phyloP scores from a whole-genome alignment of 2,888 invertebrate genomes.

The Coremacera marginata region DNA sequence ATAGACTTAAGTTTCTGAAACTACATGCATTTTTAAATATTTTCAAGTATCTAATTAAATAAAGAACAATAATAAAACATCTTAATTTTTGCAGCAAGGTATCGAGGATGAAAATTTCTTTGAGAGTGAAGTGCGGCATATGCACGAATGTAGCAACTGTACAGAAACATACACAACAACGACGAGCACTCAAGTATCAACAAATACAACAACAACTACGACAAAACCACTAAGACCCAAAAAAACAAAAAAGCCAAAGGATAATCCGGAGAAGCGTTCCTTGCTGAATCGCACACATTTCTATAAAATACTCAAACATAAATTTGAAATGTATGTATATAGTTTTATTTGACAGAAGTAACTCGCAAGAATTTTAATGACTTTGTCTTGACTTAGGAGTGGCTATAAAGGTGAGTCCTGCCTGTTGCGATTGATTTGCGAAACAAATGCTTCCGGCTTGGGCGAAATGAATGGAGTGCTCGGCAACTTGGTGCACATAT shows the following conservation, averaged over 20 bases:
- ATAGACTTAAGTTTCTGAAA: no score
- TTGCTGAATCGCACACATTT: conserved; percentile 59
- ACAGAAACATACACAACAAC: conserved; percentile 29
- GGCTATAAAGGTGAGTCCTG: conserved; percentile 74
- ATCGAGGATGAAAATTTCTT: conserved; percentile 51
- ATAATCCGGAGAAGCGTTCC: conserved; percentile 46
- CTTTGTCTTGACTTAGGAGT: conserved; percentile 48
- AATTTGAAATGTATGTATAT: conserved; percentile 56
- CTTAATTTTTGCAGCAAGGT: conserved; percentile 40
- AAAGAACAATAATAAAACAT: no score
- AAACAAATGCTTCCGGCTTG: conserved; percentile 70
- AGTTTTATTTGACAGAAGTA: background rate
- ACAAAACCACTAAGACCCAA: background rate
- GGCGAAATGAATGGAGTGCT: conserved; percentile 73
- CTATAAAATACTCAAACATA: conserved; percentile 61
- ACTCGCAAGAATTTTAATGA: background rate
- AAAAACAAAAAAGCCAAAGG: background rate
- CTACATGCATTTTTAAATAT: no score
- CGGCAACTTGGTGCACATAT: conserved; percentile 76
- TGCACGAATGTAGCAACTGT: conserved; percentile 39
- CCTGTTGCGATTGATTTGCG: conserved; percentile 77
- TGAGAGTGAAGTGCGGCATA: conserved; percentile 26
- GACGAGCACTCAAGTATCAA: conserved; percentile 37
- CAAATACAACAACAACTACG: conserved; percentile 11
- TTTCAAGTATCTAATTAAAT: no score